Base-by-base conservation (phyloP, 2,888 invertebrate genomes). In the Drosophila limbata region DNA sequence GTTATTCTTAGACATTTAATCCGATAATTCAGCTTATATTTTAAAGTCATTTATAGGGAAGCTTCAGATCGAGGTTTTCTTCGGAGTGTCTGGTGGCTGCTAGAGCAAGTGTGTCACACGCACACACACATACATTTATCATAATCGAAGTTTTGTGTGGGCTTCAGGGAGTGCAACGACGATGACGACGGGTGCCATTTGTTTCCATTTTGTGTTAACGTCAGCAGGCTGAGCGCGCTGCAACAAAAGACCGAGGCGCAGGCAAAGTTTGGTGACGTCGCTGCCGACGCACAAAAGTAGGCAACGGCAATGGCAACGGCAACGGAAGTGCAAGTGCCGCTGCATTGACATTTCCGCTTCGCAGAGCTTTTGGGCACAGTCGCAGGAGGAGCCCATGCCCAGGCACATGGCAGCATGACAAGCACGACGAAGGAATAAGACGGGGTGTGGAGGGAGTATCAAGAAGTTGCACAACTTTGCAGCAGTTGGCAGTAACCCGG, bases 281-380 rank as follows among this genome's bases (percentile, higher is more conserved):
- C 47, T 69, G 73, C 65, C 62, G 59, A 72, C 69, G 76, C 76
- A 79, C 76, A 68, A 73, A 73, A 81, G 85, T 84, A 84, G 85
- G 88, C 81, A 81, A 56, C 50, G 33, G 19, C 11, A 47, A 33
- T 6, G 33, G 50, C 50, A 48, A 19, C 42, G 85, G 86, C 78
- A 86, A 73, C 84, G 88, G 86, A 85, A 88, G 87, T 84, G 85
- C 85, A 85, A 84, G 83, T 85, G 88, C 72, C 81, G 84, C 81
- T 88, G 84, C 88, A 86, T 88, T 88, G 88, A 88, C 86, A 86
- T 88, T 86, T 85, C 86, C 88, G 84, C 73, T 88, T 85, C 78
- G 76, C 65, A 81, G 81, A 71, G 72, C 84, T 82, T 86, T 83
- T 80, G 71, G 78, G 71, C 67, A 21, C 59, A 44, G 56, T 48